Percentiles rank a stretch among this genome's conserved stretches.
phyloP scores from a whole-genome alignment of 2,888 invertebrate species.

The Mycalesis mineus region DNA sequence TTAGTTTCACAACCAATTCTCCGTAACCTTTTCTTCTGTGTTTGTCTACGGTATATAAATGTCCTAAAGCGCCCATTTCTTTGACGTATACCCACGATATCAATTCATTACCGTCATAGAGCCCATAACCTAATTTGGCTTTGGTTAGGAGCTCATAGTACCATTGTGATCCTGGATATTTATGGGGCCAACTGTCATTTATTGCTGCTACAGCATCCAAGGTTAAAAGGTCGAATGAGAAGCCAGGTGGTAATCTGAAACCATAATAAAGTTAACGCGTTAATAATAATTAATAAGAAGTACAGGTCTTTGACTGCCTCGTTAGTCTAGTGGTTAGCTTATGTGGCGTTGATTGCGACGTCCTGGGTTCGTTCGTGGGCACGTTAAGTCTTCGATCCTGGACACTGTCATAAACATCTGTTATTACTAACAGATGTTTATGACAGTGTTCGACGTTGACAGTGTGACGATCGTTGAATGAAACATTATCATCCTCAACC shows the following conservation, averaged over 20 bases:
- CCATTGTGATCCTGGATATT: conserved; percentile 39
- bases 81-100: conserved; percentile 49
- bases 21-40: conserved; percentile 53
- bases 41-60: conserved; percentile 48
- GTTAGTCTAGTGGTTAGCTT: too few relatives aligned
- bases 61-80: conserved; percentile 48
- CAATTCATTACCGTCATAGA: conserved; percentile 39
- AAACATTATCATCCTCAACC: too few relatives aligned
- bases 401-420: too few relatives aligned
- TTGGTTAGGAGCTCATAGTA: conserved; percentile 46
- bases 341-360: too few relatives aligned
- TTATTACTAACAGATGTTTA: too few relatives aligned
- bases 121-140: conserved; percentile 46
- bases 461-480: too few relatives aligned
- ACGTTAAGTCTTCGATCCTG: too few relatives aligned
- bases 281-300: too few relatives aligned
- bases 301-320: too few relatives aligned
- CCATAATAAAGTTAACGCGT: background rate
- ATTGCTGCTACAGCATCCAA: conserved; percentile 39
- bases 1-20: conserved; percentile 43
- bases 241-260: conserved; percentile 40
- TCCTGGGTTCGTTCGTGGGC: too few relatives aligned
- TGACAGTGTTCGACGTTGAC: too few relatives aligned
- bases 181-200: conserved; percentile 49
- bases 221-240: conserved; percentile 39